Conservation (phyloP, 2,888 invertebrate genomes). For the Baccha elongata region DNA sequence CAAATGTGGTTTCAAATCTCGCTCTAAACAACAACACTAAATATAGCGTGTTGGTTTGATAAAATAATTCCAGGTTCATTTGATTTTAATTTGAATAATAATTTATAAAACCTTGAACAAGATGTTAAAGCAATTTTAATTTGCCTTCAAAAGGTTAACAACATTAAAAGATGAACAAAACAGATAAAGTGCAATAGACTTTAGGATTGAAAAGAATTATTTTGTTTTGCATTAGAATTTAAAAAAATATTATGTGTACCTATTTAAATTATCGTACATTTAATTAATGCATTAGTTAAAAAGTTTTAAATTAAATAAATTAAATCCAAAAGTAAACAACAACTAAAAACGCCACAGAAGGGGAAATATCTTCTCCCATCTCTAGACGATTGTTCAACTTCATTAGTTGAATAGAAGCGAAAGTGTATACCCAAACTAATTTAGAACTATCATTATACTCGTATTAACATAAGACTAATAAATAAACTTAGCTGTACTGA, state of each 20-base stretch:
- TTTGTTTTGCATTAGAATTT: background rate
- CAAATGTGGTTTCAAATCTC: conserved; percentile 3
- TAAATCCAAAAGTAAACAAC: too few species aligned
- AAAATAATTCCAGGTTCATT: conserved; percentile 42
- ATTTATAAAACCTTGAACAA: conserved; percentile 50
- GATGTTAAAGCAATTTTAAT: conserved; percentile 25
- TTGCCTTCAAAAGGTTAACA: conserved; percentile 51
- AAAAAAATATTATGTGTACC: background rate
- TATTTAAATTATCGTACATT: too few species aligned
- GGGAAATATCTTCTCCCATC: too few species aligned
- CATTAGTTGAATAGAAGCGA: too few species aligned
- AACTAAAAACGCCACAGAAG: too few species aligned
- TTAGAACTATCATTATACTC: too few species aligned
- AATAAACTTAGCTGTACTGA: too few species aligned
- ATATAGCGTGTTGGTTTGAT: conserved; percentile 21
- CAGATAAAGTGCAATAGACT: conserved; percentile 24
- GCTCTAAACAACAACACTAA: background rate
- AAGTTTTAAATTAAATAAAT: too few species aligned
- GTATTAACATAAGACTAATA: too few species aligned
- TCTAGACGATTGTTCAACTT: too few species aligned
- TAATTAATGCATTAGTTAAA: too few species aligned
- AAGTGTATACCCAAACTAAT: too few species aligned
- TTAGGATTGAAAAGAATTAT: background rate
- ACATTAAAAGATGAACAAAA: conserved; percentile 27
- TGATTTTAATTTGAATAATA: conserved; percentile 46